Evolutionary conservation across 2,113 vertebrate species (phyloP), one percentile per base, ranked within the genome.

Genomic region (Ptilorrhoa leucosticta): DNA sequence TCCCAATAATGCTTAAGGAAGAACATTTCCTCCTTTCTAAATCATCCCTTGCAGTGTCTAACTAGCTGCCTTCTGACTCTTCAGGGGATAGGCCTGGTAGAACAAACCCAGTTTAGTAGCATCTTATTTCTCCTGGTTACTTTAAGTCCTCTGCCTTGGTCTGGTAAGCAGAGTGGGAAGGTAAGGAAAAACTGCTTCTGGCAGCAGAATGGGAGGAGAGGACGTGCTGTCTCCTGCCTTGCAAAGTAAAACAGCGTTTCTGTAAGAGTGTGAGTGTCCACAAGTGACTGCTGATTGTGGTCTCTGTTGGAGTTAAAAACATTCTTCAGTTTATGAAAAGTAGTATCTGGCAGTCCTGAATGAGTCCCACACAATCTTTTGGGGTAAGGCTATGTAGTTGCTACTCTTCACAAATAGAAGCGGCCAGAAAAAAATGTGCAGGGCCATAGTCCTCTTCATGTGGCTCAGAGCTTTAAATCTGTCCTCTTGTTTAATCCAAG

Each of bases 141-240:
- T 89, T 47, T 47, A 72, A 68, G n/a, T 51, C 30, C 27, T 89
- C 50, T 14, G 28, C 24, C 19, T 69, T 60, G 30, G 7, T 56
- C 44, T 47, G 58, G 40, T 76, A 54, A 81, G 11, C 53, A 30
- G 63, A 63, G 58, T 8, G 30, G 17, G 17, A 58, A 48, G 9
- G 21, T 6, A 56, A 84, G 50, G 3, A 65, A 56, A 47, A 70
- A 11, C 20, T 84, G 48, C 23, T 79, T 20, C 50, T 69, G 54
- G 68, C 30, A 82, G 54, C 33, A 58, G 82, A 65, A 64, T 4
- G 50, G n/a, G 48, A 80, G 31, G 13, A 60, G 15, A 69, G 10
- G 26, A 39, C 0, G 0, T 39, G 40, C 27, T 30, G 24, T 9
- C 15, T 65, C 8, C 8, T 7, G 24, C 27, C 40, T 48, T 58